phyloP scores from a whole-genome alignment of 2,797 vertebrate species.

The Vultur gryphus region DNA sequence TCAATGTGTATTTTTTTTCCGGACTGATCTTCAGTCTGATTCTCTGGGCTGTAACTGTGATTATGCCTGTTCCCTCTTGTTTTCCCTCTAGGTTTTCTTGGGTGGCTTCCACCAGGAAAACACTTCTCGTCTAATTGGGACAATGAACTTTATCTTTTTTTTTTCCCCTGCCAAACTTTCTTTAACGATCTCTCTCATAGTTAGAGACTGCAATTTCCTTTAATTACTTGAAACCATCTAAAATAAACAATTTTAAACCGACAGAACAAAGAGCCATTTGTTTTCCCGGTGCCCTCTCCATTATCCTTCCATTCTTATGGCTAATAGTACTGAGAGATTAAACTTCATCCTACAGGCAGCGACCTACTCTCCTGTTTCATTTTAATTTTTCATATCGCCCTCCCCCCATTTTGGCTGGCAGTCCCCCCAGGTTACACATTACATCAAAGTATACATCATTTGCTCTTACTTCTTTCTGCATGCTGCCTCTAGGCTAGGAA shows the following conservation, averaged over 20 bases:
- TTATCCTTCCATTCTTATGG: background rate
- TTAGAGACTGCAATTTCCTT: conserved; percentile 31
- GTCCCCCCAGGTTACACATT: conserved; percentile 41
- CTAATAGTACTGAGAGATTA: conserved; percentile 44
- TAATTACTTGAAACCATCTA: conserved; percentile 12
- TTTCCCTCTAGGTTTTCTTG: conserved; percentile 27
- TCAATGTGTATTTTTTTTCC: background rate
- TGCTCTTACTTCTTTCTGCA: conserved; percentile 47
- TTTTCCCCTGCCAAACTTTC: background rate
- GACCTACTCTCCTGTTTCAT: conserved; percentile 21
- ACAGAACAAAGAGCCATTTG: background rate
- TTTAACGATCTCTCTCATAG: background rate
- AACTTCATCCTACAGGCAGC: conserved; percentile 44
- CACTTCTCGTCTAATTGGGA: background rate
- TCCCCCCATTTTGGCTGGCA: conserved; percentile 15
- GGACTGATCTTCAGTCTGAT: background rate
- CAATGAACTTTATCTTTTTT: background rate
- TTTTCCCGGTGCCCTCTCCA: background rate
- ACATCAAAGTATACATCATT: conserved; percentile 60
- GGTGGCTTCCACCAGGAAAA: conserved; percentile 8
- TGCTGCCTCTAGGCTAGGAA: conserved; percentile 59
- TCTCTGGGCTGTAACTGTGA: background rate
- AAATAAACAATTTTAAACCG: conserved; percentile 42
- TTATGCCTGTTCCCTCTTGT: background rate
- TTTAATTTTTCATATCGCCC: conserved; percentile 60